These are phyloP conservation scores for Calonectris borealis DNA, from an alignment of 2,113 vertebrate species.

Conservation along the genomic window DNA sequence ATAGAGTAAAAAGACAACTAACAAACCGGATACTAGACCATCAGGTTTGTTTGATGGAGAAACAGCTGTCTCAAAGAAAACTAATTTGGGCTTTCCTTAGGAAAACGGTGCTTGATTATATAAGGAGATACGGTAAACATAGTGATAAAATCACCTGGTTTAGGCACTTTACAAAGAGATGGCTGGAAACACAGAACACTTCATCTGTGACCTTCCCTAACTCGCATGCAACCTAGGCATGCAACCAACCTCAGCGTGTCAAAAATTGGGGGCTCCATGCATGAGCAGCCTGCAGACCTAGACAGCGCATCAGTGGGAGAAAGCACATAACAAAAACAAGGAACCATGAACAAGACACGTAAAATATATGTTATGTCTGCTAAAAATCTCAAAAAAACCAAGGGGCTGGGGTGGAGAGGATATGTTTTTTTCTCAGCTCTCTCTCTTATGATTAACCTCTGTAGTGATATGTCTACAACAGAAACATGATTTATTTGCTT, in stretches of 20 bases:
- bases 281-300: not conserved
- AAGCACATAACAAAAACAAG: not conserved
- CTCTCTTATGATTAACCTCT: not conserved
- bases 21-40: not conserved
- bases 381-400: not conserved
- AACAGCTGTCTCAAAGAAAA: not conserved
- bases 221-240: not conserved
- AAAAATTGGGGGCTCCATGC: not conserved
- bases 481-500: not conserved
- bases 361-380: not conserved
- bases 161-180: not conserved
- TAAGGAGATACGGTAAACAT: not conserved
- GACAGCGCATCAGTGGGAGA: not conserved
- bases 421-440: not conserved
- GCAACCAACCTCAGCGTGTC: not conserved
- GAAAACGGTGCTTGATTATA: not conserved
- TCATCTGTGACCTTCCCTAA: not conserved
- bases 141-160: not conserved
- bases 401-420: not conserved
- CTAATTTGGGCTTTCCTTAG: not conserved
- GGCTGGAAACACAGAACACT: not conserved
- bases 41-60: not conserved
- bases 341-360: not conserved
- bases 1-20: not conserved
- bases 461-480: not conserved